Evolutionary conservation across 1,140 invertebrate species (phyloP), one percentile per base, ranked within the genome.

Genomic region (Thrips palmi): DNA sequence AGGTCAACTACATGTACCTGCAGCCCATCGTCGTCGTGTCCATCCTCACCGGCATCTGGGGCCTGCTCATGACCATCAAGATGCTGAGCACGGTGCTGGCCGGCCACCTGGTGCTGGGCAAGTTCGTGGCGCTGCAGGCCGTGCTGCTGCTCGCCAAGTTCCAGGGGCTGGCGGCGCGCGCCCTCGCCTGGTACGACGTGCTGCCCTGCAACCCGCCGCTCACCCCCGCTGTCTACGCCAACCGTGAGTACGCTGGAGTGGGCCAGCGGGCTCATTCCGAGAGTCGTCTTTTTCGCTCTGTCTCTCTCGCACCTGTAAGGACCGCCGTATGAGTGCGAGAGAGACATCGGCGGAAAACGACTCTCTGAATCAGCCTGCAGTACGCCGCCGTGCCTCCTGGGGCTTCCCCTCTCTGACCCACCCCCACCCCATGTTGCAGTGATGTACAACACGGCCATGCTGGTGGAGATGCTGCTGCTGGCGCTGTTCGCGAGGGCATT

Each of bases 11-110:
- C 48, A 55, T 64, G 46, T 74, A 65, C 47, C 49, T 71, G 32
- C 68, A 71, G 52, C 65, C 66, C 1, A 51, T 72, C 11, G 56
- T 72, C 1, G 59, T 62, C 1, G 50, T 59, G 0, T 72, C 69
- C 1, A 70, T 74, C 18, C 44, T 72, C 4, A 55, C 63, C n/a
- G 70, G 69, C 2, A 56, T 74, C 12, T 74, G 70, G 69, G 68
- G 64, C 0, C 61, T 71, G 40, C 57, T 60, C 10, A 72, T 72
- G 66, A 61, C 59, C 3, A 62, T 70, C 1, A 54, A 59, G 3
- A 55, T 64, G 23, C 49, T 65, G 0, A 52, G 50, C 34, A 58
- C 59, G 10, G 46, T 57, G 1, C 48, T 65, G 0, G 59, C 62
- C 8, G 48, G 51, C 12, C 43, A 60, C 37, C 39, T 42, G 12